Percentiles rank a stretch among this genome's conserved stretches.
Evolutionary conservation across 2,113 vertebrate species (phyloP).

Genomic region (Conger conger): DNA sequence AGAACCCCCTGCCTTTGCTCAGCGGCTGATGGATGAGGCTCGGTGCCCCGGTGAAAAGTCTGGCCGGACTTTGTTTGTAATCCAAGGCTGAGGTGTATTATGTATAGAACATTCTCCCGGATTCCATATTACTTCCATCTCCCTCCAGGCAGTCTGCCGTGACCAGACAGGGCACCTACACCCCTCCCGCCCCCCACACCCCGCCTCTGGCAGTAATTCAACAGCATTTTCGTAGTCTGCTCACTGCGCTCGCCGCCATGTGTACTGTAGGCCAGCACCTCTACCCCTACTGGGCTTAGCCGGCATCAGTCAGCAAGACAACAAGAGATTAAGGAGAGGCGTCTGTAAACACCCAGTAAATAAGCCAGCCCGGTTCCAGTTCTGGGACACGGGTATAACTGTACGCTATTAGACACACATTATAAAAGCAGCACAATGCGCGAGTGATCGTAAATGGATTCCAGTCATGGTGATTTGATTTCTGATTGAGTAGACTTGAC

Average conservation of each 20-base stretch:
- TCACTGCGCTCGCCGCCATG: no score
- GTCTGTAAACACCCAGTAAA: neutral
- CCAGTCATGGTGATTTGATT: neutral
- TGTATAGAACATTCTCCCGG: neutral
- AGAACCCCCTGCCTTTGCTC: neutral
- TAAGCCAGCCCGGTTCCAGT: neutral
- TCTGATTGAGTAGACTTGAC: slow-evolving; percentile 2
- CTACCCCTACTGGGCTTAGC: no score
- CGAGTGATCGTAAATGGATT: neutral
- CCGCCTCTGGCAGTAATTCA: no score
- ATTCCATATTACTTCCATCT: no score
- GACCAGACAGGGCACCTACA: no score
- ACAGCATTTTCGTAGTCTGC: no score
- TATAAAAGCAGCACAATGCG: neutral
- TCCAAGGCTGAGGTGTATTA: neutral
- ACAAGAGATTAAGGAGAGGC: neutral
- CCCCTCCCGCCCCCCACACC: no score
- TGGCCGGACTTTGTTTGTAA: neutral
- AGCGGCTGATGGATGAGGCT: neutral
- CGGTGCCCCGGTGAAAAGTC: no score
- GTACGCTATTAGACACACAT: slow-evolving; percentile 3
- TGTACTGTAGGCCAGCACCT: no score
- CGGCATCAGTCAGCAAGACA: neutral
- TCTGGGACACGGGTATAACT: neutral
- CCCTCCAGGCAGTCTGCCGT: no score